Percentiles rank a stretch among this genome's conserved stretches.
Evolutionary conservation across 2,797 vertebrate genomes (phyloP).

Genomic region (Chelidonichthys spinosus): DNA sequence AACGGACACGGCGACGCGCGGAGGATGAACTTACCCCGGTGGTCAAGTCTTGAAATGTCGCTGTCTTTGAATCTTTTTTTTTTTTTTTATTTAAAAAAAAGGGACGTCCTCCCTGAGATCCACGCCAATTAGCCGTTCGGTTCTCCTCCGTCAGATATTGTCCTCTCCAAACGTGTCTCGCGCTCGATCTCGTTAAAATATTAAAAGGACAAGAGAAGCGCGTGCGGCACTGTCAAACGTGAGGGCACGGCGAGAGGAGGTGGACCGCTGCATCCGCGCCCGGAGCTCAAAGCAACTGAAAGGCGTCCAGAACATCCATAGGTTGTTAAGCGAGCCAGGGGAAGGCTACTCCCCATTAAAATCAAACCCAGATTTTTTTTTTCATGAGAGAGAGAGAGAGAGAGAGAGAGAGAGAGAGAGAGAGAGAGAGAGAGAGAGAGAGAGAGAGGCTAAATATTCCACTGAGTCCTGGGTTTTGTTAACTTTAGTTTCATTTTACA

Average conservation of each 20-base stretch:
- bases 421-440: neutral
- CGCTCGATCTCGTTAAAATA: conserved; percentile 24
- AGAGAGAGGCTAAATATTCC: conserved; percentile 16
- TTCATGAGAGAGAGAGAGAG: neutral
- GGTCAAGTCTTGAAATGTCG: conserved; percentile 35
- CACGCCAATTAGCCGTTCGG: conserved; percentile 47
- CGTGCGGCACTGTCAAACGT: conserved; percentile 28
- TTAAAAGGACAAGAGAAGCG: conserved; percentile 21
- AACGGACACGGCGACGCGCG: conserved; percentile 11
- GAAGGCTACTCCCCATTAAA: conserved; percentile 81
- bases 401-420: neutral
- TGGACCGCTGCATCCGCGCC: conserved; percentile 57
- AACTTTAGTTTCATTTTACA: conserved; percentile 42
- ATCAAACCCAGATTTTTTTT: conserved; percentile 82
- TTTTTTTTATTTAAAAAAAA: neutral
- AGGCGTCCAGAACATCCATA: conserved; percentile 76
- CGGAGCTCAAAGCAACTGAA: conserved; percentile 71
- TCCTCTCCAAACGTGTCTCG: conserved; percentile 34
- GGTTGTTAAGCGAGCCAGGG: conserved; percentile 75
- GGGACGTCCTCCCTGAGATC: conserved; percentile 54
- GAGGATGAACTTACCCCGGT: conserved; percentile 68
- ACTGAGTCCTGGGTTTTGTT: conserved; percentile 35
- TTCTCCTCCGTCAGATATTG: conserved; percentile 32
- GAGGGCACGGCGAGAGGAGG: conserved; percentile 38
- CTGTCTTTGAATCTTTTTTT: conserved; percentile 8